Evolutionary conservation across 1,140 invertebrate species (phyloP).

Genomic region (Zaprionus davidi): DNA sequence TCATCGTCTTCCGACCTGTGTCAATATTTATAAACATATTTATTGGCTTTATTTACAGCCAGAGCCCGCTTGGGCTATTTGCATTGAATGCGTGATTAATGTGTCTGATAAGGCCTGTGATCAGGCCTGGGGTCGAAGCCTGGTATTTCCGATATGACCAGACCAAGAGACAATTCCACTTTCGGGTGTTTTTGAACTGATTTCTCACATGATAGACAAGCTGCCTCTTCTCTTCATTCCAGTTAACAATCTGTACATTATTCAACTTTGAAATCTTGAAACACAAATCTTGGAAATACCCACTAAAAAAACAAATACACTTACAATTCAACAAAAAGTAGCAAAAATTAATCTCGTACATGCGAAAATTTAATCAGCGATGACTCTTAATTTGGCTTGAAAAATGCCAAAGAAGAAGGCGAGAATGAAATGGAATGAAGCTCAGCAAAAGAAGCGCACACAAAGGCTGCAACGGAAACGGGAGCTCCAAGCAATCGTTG

Average conservation of each 20-base stretch:
- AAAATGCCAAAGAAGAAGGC: conserved; percentile 32
- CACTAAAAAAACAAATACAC: conserved; percentile 21
- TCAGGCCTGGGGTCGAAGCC: conserved; percentile 13
- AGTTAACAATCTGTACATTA: background rate
- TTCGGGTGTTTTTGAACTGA: background rate
- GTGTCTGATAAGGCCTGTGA: conserved; percentile 45
- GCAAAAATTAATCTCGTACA: conserved; percentile 15
- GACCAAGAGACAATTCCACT: background rate
- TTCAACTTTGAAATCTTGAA: background rate
- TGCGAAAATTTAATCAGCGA: conserved; percentile 56
- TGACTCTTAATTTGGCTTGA: conserved; percentile 62
- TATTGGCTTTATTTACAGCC: conserved; percentile 71
- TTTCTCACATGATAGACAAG: too few species aligned
- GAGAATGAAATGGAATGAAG: conserved; percentile 9
- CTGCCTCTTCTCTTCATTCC: too few species aligned
- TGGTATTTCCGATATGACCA: conserved; percentile 35
- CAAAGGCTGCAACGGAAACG: conserved; percentile 54
- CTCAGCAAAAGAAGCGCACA: conserved; percentile 1
- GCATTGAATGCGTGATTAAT: conserved; percentile 69
- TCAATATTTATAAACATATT: conserved; percentile 55
- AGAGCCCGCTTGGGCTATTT: conserved; percentile 54
- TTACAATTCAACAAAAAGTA: background rate
- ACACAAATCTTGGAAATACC: conserved; percentile 31
- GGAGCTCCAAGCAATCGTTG: conserved; percentile 2
- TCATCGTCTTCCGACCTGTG: conserved; percentile 59